Conservation (phyloP, 2,797 vertebrate species). For the Oryzias dopingdopingensis region DNA sequence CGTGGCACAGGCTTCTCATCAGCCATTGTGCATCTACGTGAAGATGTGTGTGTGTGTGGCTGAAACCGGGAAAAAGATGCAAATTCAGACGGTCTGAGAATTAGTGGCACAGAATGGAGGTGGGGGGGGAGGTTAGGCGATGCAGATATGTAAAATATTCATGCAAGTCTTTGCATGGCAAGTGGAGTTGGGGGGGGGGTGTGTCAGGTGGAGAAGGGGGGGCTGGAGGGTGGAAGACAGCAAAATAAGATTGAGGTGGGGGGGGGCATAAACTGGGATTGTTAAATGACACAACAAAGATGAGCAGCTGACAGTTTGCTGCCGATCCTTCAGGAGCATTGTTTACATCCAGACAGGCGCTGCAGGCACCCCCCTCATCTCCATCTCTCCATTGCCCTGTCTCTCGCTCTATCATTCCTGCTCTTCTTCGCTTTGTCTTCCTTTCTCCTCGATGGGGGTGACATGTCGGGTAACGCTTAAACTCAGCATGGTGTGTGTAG, state of each 20-base stretch:
- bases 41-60: slow-evolving; percentile 11
- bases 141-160: slow-evolving; percentile 99
- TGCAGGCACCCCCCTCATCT: slow-evolving; percentile 81
- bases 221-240: slow-evolving; percentile 25
- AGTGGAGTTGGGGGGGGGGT: slow-evolving; percentile 43
- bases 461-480: slow-evolving; percentile 69
- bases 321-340: slow-evolving; percentile 90
- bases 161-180: slow-evolving; percentile 83
- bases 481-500: slow-evolving; percentile 44
- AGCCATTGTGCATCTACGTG: slow-evolving; percentile 32
- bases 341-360: slow-evolving; percentile 92
- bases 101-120: slow-evolving; percentile 93
- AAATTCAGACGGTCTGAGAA: slow-evolving; percentile 98
- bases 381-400: slow-evolving; percentile 68
- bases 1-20: slow-evolving; percentile 64
- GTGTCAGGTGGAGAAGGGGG: slow-evolving; percentile 57
- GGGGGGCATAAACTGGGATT: slow-evolving; percentile 66
- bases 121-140: slow-evolving; percentile 65
- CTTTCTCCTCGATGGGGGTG: slow-evolving; percentile 72
- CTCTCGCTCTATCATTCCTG: slow-evolving; percentile 68
- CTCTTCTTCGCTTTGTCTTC: slow-evolving; percentile 73
- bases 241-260: slow-evolving; percentile 25
- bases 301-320: slow-evolving; percentile 92
- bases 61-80: slow-evolving; percentile 85
- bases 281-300: slow-evolving; percentile 99